phyloP scores from a whole-genome alignment of 2,797 vertebrate species.

The Oophaga sylvatica region DNA sequence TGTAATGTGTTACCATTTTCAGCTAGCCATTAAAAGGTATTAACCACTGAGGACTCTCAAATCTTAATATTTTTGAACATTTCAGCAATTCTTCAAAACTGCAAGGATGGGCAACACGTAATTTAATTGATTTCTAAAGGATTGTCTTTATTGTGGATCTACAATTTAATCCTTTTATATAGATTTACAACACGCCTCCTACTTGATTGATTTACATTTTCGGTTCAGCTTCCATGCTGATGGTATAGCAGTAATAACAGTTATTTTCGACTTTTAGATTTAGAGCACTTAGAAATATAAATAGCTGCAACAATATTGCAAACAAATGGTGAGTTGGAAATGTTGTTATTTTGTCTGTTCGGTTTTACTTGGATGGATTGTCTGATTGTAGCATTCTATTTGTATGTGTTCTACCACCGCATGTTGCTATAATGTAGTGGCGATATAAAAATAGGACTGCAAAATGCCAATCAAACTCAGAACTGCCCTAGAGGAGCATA shows the following conservation, averaged over 20 bases:
- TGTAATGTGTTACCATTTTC: no score
- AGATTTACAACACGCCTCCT: slow-evolving; percentile 29
- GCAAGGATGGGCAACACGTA: neutral
- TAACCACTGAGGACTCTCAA: no score
- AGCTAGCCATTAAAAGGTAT: no score
- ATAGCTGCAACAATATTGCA: slow-evolving; percentile 35
- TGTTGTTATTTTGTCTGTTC: neutral
- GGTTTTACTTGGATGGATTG: neutral
- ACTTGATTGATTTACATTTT: slow-evolving; percentile 48
- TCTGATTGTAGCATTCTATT: neutral
- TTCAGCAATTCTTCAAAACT: neutral
- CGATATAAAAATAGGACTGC: no score
- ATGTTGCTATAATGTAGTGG: no score
- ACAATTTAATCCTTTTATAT: slow-evolving; percentile 51
- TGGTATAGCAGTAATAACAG: slow-evolving; percentile 44
- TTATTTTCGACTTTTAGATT: slow-evolving; percentile 32
- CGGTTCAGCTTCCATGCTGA: slow-evolving; percentile 35
- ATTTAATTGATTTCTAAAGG: slow-evolving; percentile 44
- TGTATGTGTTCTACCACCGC: neutral
- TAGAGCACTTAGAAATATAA: slow-evolving; percentile 47
- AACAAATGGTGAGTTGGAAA: neutral
- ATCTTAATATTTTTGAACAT: no score
- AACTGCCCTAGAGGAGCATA: no score
- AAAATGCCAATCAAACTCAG: no score
- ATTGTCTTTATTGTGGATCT: slow-evolving; percentile 33